A percentile compares a stretch with the other conserved stretches of the same genome.
phyloP scores from a whole-genome alignment of 2,797 vertebrate species.

The Hemibagrus guttatus region DNA sequence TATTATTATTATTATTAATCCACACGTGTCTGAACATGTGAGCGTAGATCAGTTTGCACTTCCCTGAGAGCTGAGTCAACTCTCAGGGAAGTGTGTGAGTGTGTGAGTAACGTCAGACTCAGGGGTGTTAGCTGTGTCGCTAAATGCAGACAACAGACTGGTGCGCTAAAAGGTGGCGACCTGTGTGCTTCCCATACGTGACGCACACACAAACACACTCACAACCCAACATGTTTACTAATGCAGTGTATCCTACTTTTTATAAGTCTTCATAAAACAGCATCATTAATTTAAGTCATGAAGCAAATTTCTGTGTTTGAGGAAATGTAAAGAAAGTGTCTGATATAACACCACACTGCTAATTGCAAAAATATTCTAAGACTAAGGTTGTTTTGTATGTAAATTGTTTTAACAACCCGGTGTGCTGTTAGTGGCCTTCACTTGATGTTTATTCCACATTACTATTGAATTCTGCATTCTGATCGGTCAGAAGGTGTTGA shows the following conservation, averaged over 20 bases:
- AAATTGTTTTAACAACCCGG: not conserved
- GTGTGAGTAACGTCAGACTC: constrained; percentile 16
- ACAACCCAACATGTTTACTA: not conserved
- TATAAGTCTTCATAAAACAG: too few species aligned
- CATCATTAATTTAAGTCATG: not conserved
- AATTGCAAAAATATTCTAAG: not conserved
- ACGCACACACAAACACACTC: not conserved
- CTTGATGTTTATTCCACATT: not conserved
- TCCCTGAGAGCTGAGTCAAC: not conserved
- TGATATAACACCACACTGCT: not conserved
- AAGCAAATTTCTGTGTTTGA: not conserved
- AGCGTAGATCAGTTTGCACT: not conserved
- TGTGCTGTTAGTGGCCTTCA: not conserved
- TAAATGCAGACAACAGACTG: constrained; percentile 14
- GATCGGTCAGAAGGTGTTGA: not conserved
- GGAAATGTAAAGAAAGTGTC: not conserved
- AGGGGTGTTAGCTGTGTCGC: constrained; percentile 23
- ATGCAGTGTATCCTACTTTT: not conserved
- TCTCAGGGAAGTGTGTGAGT: not conserved
- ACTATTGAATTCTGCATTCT: not conserved
- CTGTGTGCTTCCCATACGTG: not conserved
- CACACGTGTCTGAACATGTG: not conserved
- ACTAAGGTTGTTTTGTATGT: not conserved
- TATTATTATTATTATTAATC: not conserved
- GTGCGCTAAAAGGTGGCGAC: constrained; percentile 17